Evolutionary conservation across 2,888 invertebrate species (phyloP), one percentile per base, ranked within the genome.

Genomic region (Lamellibrachia satsuma): DNA sequence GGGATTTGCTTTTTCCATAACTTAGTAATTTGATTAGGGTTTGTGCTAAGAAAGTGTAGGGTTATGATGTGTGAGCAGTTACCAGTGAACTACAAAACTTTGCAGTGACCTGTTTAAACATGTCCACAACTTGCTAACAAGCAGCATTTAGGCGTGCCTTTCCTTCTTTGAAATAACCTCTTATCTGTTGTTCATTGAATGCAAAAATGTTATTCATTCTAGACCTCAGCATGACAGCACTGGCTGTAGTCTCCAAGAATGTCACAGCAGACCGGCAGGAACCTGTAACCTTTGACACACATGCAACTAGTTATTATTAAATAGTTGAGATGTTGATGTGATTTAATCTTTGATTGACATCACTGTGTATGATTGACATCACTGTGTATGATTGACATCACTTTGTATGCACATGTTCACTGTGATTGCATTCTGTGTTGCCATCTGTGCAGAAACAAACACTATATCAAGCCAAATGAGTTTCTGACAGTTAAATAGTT

Each of bases 31-130:
- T 55, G 55, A 55, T 7, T 7, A 55, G 75, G 75, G 39, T 39
- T 39, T 39, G 39, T 75, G 75, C 75, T 22, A 75, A 75, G 39
- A 75, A 15, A 75, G 15, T 75, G 75, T 3, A 75, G 2, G 75
- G 6, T 75, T 75, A 75, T 75, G n/a, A 22, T 75, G 22, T 75
- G 15, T 75, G 22, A 22, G n/a, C n/a, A n/a, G 11, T 75, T 15
- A 22, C 75, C 22, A 75, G 22, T 3, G 15, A 75, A 15, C 15
- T 11, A 75, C 15, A 22, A 6, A 75, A 75, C 75, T 6, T 22
- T 75, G 75, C 75, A 75, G 75, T 75, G 22, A 75, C 75, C 75
- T 75, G 75, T 75, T 75, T 75, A 75, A 22, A 75, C 75, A 75
- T 75, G 15, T 75, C n/a, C 15, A 75, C n/a, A 75, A 75, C 22